A percentile compares a stretch with the other conserved stretches of the same genome.
Conservation (phyloP, 2,113 vertebrate species). For the Serinus canaria region DNA sequence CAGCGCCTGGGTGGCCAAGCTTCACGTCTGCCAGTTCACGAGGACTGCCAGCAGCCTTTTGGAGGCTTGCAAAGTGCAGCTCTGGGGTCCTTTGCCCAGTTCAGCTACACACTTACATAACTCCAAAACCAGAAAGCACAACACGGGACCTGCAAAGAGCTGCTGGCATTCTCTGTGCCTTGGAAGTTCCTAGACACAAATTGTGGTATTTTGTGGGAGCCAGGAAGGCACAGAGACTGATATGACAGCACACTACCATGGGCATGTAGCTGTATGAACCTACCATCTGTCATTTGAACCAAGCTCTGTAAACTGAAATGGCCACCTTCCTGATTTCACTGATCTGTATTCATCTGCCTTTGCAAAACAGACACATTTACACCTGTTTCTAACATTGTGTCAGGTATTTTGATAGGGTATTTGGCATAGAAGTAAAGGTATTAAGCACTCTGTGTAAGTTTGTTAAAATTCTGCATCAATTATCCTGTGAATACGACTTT, state of each 20-base stretch:
- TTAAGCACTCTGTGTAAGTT: background rate
- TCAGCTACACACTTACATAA: background rate
- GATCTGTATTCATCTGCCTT: background rate
- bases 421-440: background rate
- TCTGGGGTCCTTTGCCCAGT: background rate
- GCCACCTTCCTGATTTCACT: background rate
- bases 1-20: conserved; percentile 23
- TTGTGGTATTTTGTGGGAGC: background rate
- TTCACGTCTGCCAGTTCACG: background rate
- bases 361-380: background rate
- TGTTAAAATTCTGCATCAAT: background rate
- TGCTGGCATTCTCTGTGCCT: background rate
- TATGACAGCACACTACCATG: background rate
- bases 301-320: background rate
- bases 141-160: background rate
- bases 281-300: background rate
- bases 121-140: background rate
- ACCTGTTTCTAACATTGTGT: background rate
- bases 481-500: background rate
- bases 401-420: background rate
- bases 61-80: background rate
- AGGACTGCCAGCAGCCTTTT: background rate
- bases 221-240: background rate
- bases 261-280: background rate
- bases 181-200: background rate